A percentile compares a stretch with the other conserved stretches of the same genome.
These are phyloP conservation scores for Pagetopsis macropterus DNA, from an alignment of 2,797 vertebrate species.

Conservation along the genomic window DNA sequence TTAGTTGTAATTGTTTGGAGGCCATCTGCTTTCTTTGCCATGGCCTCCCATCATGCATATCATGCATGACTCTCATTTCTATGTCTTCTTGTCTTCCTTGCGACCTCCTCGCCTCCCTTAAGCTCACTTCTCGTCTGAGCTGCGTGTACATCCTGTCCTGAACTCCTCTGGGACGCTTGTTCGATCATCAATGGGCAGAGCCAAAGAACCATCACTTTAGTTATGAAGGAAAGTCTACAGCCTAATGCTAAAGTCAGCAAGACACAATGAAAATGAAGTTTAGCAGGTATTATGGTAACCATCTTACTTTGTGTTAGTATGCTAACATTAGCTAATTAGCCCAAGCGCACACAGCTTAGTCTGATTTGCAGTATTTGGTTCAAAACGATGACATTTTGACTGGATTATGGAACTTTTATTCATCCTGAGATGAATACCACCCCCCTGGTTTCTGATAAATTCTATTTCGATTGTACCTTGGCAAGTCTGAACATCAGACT, in stretches of 20 bases:
- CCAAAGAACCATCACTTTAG: not conserved
- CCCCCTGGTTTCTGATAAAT: too few species aligned
- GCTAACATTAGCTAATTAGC: too few species aligned
- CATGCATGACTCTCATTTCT: conserved; percentile 11
- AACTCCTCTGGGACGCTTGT: not conserved
- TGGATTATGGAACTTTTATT: too few species aligned
- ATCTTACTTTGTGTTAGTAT: too few species aligned
- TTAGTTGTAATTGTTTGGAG: not conserved
- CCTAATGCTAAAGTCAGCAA: not conserved
- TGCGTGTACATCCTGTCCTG: conserved; percentile 8
- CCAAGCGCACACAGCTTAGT: too few species aligned
- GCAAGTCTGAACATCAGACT: too few species aligned
- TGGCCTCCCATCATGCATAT: not conserved
- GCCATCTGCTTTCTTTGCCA: not conserved
- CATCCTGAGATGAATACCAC: too few species aligned
- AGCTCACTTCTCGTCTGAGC: conserved; percentile 20
- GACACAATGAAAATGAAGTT: not conserved
- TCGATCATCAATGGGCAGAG: not conserved
- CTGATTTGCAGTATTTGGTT: too few species aligned
- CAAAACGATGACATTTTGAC: too few species aligned
- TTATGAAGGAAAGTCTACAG: not conserved
- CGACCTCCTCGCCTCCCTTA: not conserved
- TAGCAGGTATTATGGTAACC: too few species aligned
- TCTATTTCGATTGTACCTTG: too few species aligned
- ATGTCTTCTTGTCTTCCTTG: not conserved